Evolutionary conservation across 2,113 vertebrate genomes (phyloP).

Genomic region (Labrus mixtus): DNA sequence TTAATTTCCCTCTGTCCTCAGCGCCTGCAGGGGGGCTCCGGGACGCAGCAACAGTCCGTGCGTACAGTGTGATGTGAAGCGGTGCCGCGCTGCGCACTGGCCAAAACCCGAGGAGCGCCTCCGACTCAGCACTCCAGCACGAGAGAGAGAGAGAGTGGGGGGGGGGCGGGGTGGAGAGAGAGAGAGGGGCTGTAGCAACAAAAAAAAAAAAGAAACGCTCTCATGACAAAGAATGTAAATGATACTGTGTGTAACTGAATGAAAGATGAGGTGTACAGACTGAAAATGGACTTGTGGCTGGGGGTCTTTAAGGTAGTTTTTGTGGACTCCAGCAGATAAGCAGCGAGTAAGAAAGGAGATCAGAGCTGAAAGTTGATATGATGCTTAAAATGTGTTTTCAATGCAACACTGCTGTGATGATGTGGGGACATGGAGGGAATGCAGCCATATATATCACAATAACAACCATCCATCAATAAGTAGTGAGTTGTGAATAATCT

Average conservation of each 20-base stretch:
- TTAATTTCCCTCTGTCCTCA: background rate
- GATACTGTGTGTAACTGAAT: no score
- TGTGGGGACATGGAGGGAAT: slow-evolving; percentile 46
- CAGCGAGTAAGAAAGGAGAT: no score
- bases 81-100: slow-evolving; percentile 72
- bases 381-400: slow-evolving; percentile 41
- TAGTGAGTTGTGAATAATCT: no score
- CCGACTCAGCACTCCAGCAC: slow-evolving; percentile 45
- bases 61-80: slow-evolving; percentile 30
- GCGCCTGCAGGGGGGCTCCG: slow-evolving; percentile 50
- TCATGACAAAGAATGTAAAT: no score
- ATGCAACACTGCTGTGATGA: slow-evolving; percentile 51
- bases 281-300: background rate
- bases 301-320: background rate
- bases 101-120: slow-evolving; percentile 65
- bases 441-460: slow-evolving; percentile 37
- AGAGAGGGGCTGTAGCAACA: slow-evolving; percentile 3
- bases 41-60: slow-evolving; percentile 58
- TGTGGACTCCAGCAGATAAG: background rate
- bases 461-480: no score
- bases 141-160: slow-evolving; percentile 10
- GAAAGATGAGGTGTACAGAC: no score
- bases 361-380: slow-evolving; percentile 28
- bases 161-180: slow-evolving; percentile 6
- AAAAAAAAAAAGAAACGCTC: no score